phyloP scores from a whole-genome alignment of 1,140 invertebrate genomes.

The Centruroides vittatus region DNA sequence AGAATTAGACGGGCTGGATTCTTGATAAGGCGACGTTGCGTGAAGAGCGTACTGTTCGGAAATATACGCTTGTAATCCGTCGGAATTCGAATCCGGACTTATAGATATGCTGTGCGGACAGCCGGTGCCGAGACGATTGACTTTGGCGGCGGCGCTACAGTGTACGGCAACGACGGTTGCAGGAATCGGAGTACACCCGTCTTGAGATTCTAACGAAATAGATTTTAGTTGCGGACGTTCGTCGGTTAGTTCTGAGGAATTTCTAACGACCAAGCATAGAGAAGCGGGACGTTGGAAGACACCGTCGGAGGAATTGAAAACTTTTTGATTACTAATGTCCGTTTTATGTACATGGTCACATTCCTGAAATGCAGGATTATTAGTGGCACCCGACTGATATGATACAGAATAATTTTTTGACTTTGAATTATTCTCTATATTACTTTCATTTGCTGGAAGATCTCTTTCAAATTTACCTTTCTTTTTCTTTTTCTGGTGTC shows the following conservation, averaged over 20 bases:
- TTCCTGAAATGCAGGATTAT: neutral
- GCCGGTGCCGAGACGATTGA: conserved; percentile 1
- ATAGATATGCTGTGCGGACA: too few relatives aligned
- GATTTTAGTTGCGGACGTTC: too few relatives aligned
- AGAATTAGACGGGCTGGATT: conserved; percentile 3
- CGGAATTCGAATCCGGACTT: too few relatives aligned
- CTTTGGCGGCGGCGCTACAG: neutral
- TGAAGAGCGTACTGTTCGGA: conserved; percentile 1
- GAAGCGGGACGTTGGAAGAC: neutral
- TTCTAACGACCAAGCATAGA: too few relatives aligned
- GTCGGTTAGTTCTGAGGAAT: too few relatives aligned
- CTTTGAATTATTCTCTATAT: neutral
- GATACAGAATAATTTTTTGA: neutral
- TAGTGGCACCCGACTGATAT: neutral
- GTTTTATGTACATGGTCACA: neutral
- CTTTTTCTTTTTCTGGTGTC: conserved; percentile 12
- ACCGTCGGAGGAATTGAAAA: neutral
- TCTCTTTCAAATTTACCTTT: conserved; percentile 1
- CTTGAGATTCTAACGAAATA: too few relatives aligned
- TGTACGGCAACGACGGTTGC: conserved; percentile 5
- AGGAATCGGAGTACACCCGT: neutral
- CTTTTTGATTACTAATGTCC: neutral
- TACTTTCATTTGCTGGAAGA: neutral
- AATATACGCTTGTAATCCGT: neutral
- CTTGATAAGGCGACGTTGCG: neutral